These are phyloP conservation scores for Drosophila kambysellisi DNA, from an alignment of 2,888 invertebrate genomes.

Conservation along the genomic window DNA sequence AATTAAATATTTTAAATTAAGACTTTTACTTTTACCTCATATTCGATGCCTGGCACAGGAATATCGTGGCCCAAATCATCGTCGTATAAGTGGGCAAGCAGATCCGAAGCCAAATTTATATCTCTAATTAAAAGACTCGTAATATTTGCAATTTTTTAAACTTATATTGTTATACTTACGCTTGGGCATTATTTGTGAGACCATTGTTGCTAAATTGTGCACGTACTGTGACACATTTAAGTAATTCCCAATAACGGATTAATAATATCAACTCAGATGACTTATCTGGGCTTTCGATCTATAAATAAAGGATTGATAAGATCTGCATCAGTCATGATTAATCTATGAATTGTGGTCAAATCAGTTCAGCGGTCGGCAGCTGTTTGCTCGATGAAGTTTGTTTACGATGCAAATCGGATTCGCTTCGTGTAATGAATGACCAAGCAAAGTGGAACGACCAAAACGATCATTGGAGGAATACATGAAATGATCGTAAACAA, in stretches of 20 bases:
- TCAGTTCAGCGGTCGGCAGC: neutral
- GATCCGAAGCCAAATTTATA: constrained; percentile 51
- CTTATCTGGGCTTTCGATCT: constrained; percentile 52
- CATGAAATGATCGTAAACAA: too few species aligned
- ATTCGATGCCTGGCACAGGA: constrained; percentile 65
- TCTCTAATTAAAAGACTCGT: constrained; percentile 40
- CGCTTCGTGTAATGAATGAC: too few species aligned
- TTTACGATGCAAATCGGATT: neutral
- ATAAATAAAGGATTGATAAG: neutral
- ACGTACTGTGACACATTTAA: constrained; percentile 62
- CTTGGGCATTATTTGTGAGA: constrained; percentile 35
- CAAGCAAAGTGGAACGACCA: too few species aligned
- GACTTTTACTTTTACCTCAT: constrained; percentile 45
- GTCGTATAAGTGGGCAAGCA: constrained; percentile 55
- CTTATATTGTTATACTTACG: constrained; percentile 28
- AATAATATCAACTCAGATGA: constrained; percentile 42
- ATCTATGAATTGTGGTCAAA: neutral
- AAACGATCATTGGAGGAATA: too few species aligned
- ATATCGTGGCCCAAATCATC: constrained; percentile 63
- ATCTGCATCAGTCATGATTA: neutral
- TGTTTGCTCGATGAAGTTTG: neutral
- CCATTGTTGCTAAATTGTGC: constrained; percentile 38
- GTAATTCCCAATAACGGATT: constrained; percentile 57
- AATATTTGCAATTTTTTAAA: neutral
- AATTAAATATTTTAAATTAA: neutral